Percentiles rank a stretch among this genome's conserved stretches.
Conservation (phyloP, 2,113 vertebrate species). For the Eira barbara region DNA sequence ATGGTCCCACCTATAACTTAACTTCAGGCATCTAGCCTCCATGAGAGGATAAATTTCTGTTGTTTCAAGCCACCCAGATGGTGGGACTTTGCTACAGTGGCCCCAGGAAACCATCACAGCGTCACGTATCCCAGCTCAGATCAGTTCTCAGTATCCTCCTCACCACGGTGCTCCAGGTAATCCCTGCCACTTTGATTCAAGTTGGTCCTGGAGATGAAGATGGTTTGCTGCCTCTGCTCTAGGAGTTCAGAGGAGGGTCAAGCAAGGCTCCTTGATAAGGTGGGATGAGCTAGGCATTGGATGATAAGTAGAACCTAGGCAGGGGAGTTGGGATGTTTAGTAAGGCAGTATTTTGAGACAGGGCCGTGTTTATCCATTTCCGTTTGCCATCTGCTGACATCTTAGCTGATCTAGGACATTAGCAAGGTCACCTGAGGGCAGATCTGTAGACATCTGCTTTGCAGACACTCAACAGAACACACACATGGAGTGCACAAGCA, state of each 20-base stretch:
- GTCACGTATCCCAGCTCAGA: not conserved
- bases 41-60: not conserved
- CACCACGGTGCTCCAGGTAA: not conserved
- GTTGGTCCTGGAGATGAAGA: not conserved
- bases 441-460: conserved; percentile 7
- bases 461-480: not conserved
- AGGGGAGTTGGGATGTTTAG: not conserved
- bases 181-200: not conserved
- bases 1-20: not conserved
- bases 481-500: not conserved
- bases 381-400: not conserved
- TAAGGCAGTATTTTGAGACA: not conserved
- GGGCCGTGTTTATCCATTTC: not conserved
- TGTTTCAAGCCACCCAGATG: not conserved
- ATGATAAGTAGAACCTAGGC: not conserved
- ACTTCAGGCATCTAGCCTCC: not conserved
- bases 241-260: not conserved
- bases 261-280: not conserved
- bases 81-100: not conserved
- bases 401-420: not conserved
- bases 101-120: not conserved
- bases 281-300: not conserved
- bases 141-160: not conserved
- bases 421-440: conserved; percentile 42
- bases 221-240: not conserved